Evolutionary conservation across 2,113 vertebrate genomes (phyloP).

Genomic region (Semicossyphus pulcher): DNA sequence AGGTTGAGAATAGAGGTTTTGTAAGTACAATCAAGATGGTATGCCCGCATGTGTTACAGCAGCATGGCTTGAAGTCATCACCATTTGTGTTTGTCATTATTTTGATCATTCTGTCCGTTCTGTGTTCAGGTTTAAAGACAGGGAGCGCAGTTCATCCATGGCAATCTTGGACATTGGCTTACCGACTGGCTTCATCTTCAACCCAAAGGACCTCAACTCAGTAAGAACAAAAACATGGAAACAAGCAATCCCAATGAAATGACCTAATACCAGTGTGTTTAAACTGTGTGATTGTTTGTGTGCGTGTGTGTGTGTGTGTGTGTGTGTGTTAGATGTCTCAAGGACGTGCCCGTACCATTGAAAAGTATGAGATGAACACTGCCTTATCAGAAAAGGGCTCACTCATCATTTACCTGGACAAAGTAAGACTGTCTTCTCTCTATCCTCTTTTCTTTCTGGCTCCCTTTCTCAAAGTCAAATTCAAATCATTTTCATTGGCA

Average conservation of each 20-base stretch:
- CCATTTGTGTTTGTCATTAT: no score
- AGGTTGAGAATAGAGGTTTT: conserved; percentile 52
- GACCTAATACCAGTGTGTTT: no score
- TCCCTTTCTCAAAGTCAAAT: no score
- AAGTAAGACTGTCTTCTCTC: conserved; percentile 72
- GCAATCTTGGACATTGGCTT: conserved; percentile 82
- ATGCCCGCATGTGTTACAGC: no score
- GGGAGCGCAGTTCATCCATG: conserved; percentile 71
- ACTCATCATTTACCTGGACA: conserved; percentile 89
- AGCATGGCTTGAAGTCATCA: no score
- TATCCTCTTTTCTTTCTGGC: not conserved
- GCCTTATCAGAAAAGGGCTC: conserved; percentile 81
- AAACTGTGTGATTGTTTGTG: conserved; percentile 10
- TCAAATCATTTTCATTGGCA: no score
- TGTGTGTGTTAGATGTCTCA: conserved; percentile 74
- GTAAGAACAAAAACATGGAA: conserved; percentile 53
- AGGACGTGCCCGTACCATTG: conserved; percentile 80
- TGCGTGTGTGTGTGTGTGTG: no score
- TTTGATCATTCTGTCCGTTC: not conserved
- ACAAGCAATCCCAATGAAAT: not conserved
- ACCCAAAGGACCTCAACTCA: conserved; percentile 72
- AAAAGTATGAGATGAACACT: conserved; percentile 84
- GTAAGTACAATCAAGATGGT: conserved; percentile 42
- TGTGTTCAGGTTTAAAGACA: conserved; percentile 57
- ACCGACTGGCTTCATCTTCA: conserved; percentile 79